These are phyloP conservation scores for Andrena camellia DNA, from an alignment of 2,888 invertebrate species.

Conservation along the genomic window DNA sequence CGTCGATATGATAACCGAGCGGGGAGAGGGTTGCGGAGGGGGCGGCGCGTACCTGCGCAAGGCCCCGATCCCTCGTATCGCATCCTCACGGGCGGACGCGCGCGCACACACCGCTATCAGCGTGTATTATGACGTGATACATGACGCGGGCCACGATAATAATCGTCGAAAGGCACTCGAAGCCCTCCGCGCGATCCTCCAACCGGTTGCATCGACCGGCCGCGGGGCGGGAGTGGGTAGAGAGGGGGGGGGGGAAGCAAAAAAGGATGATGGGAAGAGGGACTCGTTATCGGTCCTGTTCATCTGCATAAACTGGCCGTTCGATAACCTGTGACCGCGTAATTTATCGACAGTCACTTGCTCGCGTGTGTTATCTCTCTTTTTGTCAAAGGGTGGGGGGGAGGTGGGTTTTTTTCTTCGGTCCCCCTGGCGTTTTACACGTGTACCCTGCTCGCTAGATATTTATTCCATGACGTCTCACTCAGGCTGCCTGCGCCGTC, in stretches of 20 bases:
- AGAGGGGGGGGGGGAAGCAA: constrained; percentile 12
- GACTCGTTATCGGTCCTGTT: constrained; percentile 63
- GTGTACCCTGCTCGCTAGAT: constrained; percentile 33
- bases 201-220: constrained; percentile 17
- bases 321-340: constrained; percentile 71
- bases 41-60: constrained; percentile 39
- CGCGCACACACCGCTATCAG: constrained; percentile 61
- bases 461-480: constrained; percentile 47
- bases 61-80: constrained; percentile 54
- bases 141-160: constrained; percentile 72
- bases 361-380: constrained; percentile 30
- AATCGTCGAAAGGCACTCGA: constrained; percentile 72
- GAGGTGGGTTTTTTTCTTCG: constrained; percentile 21
- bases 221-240: not conserved
- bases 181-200: constrained; percentile 58
- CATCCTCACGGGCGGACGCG: constrained; percentile 44
- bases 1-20: constrained; percentile 38
- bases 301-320: constrained; percentile 66
- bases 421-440: constrained; percentile 39
- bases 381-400: constrained; percentile 2
- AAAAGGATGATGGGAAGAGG: constrained; percentile 39
- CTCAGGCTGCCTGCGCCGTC: constrained; percentile 3
- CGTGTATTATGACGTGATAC: constrained; percentile 75
- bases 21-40: not conserved
- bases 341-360: constrained; percentile 66